Evolutionary conservation across 2,888 invertebrate genomes (phyloP).

Genomic region (Epinotia ramella): DNA sequence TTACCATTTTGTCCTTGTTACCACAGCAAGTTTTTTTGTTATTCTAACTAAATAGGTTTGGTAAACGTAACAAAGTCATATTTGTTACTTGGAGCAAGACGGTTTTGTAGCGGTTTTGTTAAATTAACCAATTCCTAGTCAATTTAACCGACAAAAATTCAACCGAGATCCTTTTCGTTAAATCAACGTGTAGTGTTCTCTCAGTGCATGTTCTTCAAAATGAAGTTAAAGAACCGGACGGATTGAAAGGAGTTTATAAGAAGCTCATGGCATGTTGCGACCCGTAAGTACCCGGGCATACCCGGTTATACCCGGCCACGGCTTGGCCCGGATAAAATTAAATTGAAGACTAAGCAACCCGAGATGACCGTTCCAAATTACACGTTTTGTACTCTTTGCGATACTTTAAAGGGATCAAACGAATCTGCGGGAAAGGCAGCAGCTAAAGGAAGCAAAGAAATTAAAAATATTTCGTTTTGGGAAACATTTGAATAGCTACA

Average conservation of each 20-base stretch:
- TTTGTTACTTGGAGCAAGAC: no score
- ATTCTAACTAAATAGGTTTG: no score
- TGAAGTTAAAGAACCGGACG: constrained; percentile 55
- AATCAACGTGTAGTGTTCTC: no score
- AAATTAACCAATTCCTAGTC: no score
- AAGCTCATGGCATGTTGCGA: constrained; percentile 69
- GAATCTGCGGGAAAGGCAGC: constrained; percentile 14
- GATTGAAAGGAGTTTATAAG: constrained; percentile 70
- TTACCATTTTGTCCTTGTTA: no score
- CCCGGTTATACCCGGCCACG: constrained; percentile 46
- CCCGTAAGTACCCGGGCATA: constrained; percentile 47
- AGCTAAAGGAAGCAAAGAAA: constrained; percentile 18
- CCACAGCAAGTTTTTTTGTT: no score
- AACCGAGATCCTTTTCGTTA: no score
- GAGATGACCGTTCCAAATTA: constrained; percentile 61
- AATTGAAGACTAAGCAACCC: constrained; percentile 72
- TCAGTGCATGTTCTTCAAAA: constrained; percentile 48
- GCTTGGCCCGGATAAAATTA: constrained; percentile 69
- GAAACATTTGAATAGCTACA: no score
- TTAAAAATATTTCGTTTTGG: constrained; percentile 16
- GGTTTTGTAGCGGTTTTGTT: no score
- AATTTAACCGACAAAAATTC: no score
- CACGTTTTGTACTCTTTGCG: constrained; percentile 49
- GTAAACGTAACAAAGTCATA: no score
- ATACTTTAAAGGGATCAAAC: constrained; percentile 54